Percentiles rank a stretch among this genome's conserved stretches.
Evolutionary conservation across 2,797 vertebrate species (phyloP).

Genomic region (Onychomys torridus): DNA sequence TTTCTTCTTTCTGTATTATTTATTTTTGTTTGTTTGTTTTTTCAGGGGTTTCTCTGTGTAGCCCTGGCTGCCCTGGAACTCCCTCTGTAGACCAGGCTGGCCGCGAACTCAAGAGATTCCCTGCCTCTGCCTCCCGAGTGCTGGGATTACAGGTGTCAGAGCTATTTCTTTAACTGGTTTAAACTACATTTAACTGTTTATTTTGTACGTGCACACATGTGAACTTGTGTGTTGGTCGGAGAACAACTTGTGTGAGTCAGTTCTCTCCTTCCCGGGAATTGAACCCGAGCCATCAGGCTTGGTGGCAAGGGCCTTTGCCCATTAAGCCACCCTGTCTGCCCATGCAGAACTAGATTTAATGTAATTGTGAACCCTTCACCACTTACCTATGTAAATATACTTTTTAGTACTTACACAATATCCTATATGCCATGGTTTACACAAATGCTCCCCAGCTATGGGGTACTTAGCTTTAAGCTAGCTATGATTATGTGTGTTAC

Average conservation of each 20-base stretch:
- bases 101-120: too few relatives aligned
- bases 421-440: neutral
- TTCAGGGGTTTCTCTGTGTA: too few relatives aligned
- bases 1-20: too few relatives aligned
- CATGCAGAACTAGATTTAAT: neutral
- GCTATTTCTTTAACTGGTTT: neutral
- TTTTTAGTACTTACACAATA: neutral
- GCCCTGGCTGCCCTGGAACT: too few relatives aligned
- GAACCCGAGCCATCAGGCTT: neutral
- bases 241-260: neutral
- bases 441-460: neutral
- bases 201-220: neutral
- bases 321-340: neutral
- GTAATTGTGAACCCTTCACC: neutral
- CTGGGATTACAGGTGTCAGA: neutral
- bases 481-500: neutral
- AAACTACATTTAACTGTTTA: neutral
- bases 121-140: neutral
- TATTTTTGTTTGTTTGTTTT: too few relatives aligned
- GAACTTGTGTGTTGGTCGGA: neutral
- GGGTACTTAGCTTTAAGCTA: neutral
- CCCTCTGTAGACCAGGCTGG: too few relatives aligned
- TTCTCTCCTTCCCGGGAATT: neutral
- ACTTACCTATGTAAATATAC: neutral
- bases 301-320: neutral